These are phyloP conservation scores for Dermolepida albohirtum DNA, from an alignment of 2,888 invertebrate genomes.

Conservation along the genomic window DNA sequence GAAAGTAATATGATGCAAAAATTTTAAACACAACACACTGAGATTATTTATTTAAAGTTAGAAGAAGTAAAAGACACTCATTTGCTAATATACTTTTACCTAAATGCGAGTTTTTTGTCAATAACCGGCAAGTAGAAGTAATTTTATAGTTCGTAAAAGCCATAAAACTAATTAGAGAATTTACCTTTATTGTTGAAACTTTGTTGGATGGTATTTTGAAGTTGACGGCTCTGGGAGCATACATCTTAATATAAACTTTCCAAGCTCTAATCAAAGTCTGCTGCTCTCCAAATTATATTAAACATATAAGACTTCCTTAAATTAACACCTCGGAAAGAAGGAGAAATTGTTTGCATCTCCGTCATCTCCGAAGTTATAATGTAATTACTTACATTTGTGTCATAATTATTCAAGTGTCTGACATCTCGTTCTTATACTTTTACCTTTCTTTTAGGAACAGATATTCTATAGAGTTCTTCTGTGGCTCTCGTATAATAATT, in stretches of 20 bases:
- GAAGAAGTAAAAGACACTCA: too few relatives aligned
- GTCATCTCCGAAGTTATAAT: too few relatives aligned
- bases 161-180: conserved; percentile 17
- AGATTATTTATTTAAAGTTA: too few relatives aligned
- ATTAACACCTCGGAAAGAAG: neutral
- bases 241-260: conserved; percentile 23
- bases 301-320: conserved; percentile 2
- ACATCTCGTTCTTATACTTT: conserved; percentile 5
- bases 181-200: conserved; percentile 8
- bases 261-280: conserved; percentile 5
- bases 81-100: too few relatives aligned
- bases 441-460: neutral
- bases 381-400: too few relatives aligned
- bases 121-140: too few relatives aligned
- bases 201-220: conserved; percentile 8
- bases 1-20: too few relatives aligned
- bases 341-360: conserved; percentile 2
- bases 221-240: conserved; percentile 19
- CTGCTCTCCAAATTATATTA: conserved; percentile 13
- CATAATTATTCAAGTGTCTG: neutral
- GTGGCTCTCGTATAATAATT: conserved; percentile 4
- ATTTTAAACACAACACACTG: too few relatives aligned
- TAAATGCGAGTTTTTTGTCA: too few relatives aligned
- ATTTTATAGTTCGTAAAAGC: conserved; percentile 1
- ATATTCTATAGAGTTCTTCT: neutral